A percentile compares a stretch with the other conserved stretches of the same genome.
These are phyloP conservation scores for Copidosoma floridanum DNA, from an alignment of 1,140 invertebrate genomes.

Conservation along the genomic window DNA sequence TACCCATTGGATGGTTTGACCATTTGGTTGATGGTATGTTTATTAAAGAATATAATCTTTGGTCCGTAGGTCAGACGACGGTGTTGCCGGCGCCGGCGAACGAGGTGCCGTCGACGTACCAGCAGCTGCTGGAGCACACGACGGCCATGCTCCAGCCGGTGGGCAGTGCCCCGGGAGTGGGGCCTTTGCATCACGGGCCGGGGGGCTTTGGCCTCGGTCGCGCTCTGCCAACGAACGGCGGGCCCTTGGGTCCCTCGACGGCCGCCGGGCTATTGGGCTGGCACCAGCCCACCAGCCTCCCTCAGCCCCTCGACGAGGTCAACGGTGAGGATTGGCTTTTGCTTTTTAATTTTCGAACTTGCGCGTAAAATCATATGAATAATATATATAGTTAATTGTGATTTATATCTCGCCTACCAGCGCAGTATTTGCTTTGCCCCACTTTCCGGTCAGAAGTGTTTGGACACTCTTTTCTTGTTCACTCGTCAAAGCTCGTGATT, in stretches of 20 bases:
- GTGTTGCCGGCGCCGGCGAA: conserved; percentile 38
- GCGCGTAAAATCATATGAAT: too few relatives aligned
- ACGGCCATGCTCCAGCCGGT: conserved; percentile 52
- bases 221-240: conserved; percentile 39
- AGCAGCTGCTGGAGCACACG: conserved; percentile 53
- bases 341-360: too few relatives aligned
- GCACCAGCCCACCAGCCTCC: conserved; percentile 43
- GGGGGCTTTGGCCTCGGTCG: conserved; percentile 39
- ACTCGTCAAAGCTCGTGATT: too few relatives aligned
- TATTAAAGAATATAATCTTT: too few relatives aligned
- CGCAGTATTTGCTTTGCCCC: too few relatives aligned
- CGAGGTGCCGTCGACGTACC: conserved; percentile 49
- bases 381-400: too few relatives aligned
- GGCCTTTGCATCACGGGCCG: conserved; percentile 26
- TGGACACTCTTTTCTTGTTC: too few relatives aligned
- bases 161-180: conserved; percentile 24
- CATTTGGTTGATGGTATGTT: too few relatives aligned
- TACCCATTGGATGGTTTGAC: too few relatives aligned
- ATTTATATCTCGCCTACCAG: too few relatives aligned
- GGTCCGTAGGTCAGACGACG: conserved; percentile 40
- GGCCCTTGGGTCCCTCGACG: neutral
- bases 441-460: too few relatives aligned
- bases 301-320: conserved; percentile 45
- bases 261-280: conserved; percentile 45
- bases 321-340: conserved; percentile 50